A percentile compares a stretch with the other conserved stretches of the same genome.
phyloP scores from a whole-genome alignment of 2,797 vertebrate species.

The Arctocebus calabarensis region DNA sequence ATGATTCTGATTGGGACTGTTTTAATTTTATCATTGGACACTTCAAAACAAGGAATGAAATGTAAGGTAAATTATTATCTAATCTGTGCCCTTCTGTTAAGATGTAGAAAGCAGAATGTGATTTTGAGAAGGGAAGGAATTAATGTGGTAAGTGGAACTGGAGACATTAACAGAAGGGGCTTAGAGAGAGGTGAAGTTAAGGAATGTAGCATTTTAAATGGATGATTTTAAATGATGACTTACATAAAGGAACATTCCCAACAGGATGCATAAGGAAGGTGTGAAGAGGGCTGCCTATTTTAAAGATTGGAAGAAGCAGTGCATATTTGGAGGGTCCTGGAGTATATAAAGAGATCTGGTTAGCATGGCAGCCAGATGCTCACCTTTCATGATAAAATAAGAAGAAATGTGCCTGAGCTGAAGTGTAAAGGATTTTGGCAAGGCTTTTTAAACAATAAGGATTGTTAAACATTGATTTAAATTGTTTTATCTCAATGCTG shows the following conservation, averaged over 20 bases:
- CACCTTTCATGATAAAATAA: constrained; percentile 57
- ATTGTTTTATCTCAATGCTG: constrained; percentile 36
- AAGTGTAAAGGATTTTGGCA: constrained; percentile 43
- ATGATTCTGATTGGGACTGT: constrained; percentile 72
- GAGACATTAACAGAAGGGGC: background rate
- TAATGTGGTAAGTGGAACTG: constrained; percentile 16
- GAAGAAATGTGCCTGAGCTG: constrained; percentile 50
- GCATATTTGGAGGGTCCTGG: constrained; percentile 73
- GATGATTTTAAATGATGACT: constrained; percentile 56
- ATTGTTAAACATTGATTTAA: constrained; percentile 56
- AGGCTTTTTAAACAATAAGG: constrained; percentile 48
- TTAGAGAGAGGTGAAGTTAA: constrained; percentile 50
- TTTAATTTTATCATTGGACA: constrained; percentile 78
- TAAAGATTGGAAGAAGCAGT: constrained; percentile 73
- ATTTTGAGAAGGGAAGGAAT: constrained; percentile 4
- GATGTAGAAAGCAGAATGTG: constrained; percentile 19
- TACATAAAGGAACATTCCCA: constrained; percentile 74
- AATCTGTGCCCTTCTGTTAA: constrained; percentile 68
- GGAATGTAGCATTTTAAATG: background rate
- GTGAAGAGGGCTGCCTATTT: constrained; percentile 77
- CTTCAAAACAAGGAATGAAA: constrained; percentile 71
- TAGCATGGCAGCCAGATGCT: constrained; percentile 75
- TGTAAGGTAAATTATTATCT: constrained; percentile 69
- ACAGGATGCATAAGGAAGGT: constrained; percentile 74
- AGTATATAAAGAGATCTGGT: constrained; percentile 71